Evolutionary conservation across 2,113 vertebrate species (phyloP).

Genomic region (Regulus satrapa): DNA sequence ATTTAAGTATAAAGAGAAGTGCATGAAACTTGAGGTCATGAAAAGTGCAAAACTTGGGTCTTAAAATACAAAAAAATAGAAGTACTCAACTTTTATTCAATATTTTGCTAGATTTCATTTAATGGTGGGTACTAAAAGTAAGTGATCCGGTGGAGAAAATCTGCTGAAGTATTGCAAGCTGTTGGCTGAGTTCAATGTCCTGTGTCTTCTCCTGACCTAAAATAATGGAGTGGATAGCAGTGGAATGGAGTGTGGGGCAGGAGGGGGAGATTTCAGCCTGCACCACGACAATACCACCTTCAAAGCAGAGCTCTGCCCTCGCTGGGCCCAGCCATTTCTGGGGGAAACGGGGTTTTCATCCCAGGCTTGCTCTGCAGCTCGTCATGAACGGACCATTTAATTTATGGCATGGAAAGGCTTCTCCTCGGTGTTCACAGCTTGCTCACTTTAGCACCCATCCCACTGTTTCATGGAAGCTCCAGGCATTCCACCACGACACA

Average conservation of each 20-base stretch:
- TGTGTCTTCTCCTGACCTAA: background rate
- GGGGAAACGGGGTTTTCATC: fast-evolving
- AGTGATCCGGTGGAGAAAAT: background rate
- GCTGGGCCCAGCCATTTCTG: too few species aligned
- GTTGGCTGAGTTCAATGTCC: background rate
- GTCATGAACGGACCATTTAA: background rate
- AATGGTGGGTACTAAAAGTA: background rate
- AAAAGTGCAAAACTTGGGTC: background rate
- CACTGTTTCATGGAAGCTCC: background rate
- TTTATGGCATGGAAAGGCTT: fast-evolving
- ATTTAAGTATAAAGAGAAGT: background rate
- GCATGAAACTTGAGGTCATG: background rate
- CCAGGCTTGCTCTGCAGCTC: background rate
- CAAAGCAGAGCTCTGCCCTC: background rate
- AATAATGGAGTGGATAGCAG: background rate
- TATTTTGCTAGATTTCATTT: background rate
- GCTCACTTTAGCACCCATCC: background rate
- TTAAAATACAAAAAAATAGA: background rate
- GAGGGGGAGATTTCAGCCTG: background rate
- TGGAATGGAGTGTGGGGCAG: background rate
- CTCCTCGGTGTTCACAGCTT: background rate
- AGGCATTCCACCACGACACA: background rate
- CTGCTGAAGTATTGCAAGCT: background rate
- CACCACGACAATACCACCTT: fast-evolving
- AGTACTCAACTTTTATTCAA: background rate